Conservation (phyloP, 1,140 invertebrate genomes). For the Paramacrobiotus metropolitanus region DNA sequence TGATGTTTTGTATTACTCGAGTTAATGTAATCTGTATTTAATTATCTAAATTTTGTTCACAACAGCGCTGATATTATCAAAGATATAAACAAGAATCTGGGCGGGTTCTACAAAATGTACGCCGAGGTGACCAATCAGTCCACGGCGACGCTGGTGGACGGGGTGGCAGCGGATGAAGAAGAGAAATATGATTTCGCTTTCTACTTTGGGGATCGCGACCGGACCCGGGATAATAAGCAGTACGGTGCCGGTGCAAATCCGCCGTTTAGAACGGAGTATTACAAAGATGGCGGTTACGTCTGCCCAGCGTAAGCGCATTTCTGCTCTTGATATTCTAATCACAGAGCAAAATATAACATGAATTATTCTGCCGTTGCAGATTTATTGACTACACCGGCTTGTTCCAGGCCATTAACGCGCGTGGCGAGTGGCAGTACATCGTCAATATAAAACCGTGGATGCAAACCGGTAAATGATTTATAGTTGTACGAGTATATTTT, state of each 20-base stretch:
- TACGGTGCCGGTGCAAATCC: conserved; percentile 16
- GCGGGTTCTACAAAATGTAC: conserved; percentile 13
- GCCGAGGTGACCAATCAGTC: conserved; percentile 18
- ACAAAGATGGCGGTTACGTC: conserved; percentile 17
- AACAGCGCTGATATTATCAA: conserved; percentile 15
- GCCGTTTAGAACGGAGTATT: conserved; percentile 13
- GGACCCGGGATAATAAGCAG: not conserved
- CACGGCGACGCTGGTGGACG: conserved; percentile 15
- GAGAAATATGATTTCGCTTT: conserved; percentile 16
- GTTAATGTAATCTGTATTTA: too few relatives aligned
- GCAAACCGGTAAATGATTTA: conserved; percentile 2
- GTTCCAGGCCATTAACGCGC: conserved; percentile 16
- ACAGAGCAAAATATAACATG: not conserved
- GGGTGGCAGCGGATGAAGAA: conserved; percentile 15
- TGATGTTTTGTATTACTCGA: too few relatives aligned
- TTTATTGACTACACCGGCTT: conserved; percentile 15
- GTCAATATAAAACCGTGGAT: conserved; percentile 11
- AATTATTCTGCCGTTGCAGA: not conserved
- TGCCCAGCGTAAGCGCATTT: conserved; percentile 14
- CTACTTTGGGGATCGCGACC: conserved; percentile 14
- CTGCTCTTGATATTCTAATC: not conserved
- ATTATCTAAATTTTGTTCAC: conserved; percentile 10
- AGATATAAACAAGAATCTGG: conserved; percentile 13
- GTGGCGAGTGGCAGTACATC: conserved; percentile 18
- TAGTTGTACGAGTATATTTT: too few relatives aligned